Base-by-base conservation (phyloP, 2,797 vertebrate genomes). In the Neostethus bicornis region DNA sequence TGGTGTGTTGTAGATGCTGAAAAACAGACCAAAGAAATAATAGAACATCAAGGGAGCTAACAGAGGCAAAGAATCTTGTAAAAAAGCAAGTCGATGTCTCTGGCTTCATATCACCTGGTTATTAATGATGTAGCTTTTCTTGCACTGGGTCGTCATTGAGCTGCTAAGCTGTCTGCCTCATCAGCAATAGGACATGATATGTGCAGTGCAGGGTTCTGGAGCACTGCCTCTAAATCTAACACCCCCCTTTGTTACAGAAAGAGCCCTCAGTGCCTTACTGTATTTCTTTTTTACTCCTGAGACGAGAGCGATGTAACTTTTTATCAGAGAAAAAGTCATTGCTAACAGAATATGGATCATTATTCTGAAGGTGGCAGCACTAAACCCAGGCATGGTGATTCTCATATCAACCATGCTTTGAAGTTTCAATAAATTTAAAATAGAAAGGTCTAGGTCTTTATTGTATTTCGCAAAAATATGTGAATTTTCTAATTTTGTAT, bases 81-180 rank as follows among this genome's bases (percentile, higher is more conserved):
- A 71, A 75, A 74, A 73, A 67, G 52, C 63, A 79, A 72, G 84
- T 86, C 50, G 29, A 81, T 79, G 70, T 74, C 66, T 79, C 57
- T 25, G 49, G 58, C 67, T 72, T 79, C 81, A 66, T 81, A 81
- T 86, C 81, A 83, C 70, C 73, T 61, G 74, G 75, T 72, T 87
- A 82, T 87, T 88, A 89, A 90, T 85, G 86, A 86, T 85, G 79
- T 74, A 58, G 77, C 55, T 11, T 43, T 60, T 82, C 73, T 85
- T 81, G 83, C 80, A 84, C 76, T 47, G 62, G 55, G 70, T 59
- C 77, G 81, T 78, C 78, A 75, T 81, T 84, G 70, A 69, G 73
- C 64, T 53, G 63, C 73, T 61, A 46, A 56, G 65, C 70, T 57
- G 67, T 79, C 73, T 48, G 69, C 75, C 60, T 72, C 69, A 77